Base-by-base conservation (phyloP, 2,888 invertebrate genomes). In the Maniola hyperantus region DNA sequence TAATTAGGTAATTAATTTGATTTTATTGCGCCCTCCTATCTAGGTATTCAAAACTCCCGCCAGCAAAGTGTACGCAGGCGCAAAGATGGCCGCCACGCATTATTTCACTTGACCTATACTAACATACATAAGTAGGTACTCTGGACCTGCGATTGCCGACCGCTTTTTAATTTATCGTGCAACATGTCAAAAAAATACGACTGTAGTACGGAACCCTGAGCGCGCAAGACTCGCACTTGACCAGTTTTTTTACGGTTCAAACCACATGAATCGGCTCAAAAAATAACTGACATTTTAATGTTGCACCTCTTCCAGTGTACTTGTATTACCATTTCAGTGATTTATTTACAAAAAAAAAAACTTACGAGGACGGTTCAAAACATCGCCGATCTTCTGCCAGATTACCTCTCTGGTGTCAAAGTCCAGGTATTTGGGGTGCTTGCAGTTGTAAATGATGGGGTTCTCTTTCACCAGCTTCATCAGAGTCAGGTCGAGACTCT, bases 371-470 rank as follows among this genome's bases (percentile, higher is more conserved):
- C 85, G 81, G 64, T 79, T 80, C 33, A 91, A 67, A 0, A 75
- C 69, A 57, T 90, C 90, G 7, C 89, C 90, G 34, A 91, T 91
- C 72, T 85, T 87, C 74, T 88, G 88, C 91, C 91, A 91, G 39
- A 85, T 76, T 0, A 88, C 86, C 74, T 90, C 90, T 42, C 88
- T 79, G 0, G 82, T 75, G 64, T 91, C 86, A 8, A 79, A 82
- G 62, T 89, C 85, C 64, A 84, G 67, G 67, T 89, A 88, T 66
- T 88, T 88, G 0, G 82, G 74, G 39, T 89, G 83, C n/a, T 79
- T 81, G 0, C 82, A 75, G 65, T 91, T 83, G 74, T 90, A 91
- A 0, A 91, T 63, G 0, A 88, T 78, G 0, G 83, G 77, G 59
- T 88, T 84, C 4, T 88, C 84, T 72, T 83, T 85, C 0, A 91